Percentiles rank a stretch among this genome's conserved stretches.
These are phyloP conservation scores for Ophonus ardosiacus DNA, from an alignment of 2,888 invertebrate species.

Conservation along the genomic window DNA sequence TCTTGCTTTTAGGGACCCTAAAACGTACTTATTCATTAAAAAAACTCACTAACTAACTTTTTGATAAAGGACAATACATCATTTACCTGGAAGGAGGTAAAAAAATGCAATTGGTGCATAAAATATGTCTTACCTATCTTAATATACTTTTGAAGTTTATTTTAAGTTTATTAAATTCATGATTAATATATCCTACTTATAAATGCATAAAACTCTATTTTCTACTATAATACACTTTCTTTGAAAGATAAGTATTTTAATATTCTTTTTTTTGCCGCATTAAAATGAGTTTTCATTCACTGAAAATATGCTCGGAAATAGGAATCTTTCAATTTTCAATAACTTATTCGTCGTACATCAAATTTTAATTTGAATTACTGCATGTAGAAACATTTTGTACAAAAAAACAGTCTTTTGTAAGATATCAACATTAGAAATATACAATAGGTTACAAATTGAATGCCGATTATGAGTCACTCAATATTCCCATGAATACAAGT, in stretches of 20 bases:
- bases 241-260: too few relatives aligned
- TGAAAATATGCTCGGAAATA: neutral
- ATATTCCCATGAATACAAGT: neutral
- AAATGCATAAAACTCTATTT: neutral
- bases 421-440: neutral
- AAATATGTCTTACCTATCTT: too few relatives aligned
- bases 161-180: too few relatives aligned
- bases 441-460: neutral
- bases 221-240: neutral
- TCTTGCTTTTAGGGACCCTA: too few relatives aligned
- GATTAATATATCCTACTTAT: neutral
- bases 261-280: too few relatives aligned
- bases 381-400: neutral
- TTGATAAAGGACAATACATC: too few relatives aligned
- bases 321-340: neutral
- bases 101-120: too few relatives aligned
- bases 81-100: too few relatives aligned
- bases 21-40: too few relatives aligned
- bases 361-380: neutral
- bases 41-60: too few relatives aligned
- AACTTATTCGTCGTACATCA: neutral
- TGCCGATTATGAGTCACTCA: neutral
- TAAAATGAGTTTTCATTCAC: neutral
- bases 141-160: too few relatives aligned
- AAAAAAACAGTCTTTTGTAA: neutral